phyloP scores from a whole-genome alignment of 2,888 invertebrate genomes.

The Kryphioiulus occultus region DNA sequence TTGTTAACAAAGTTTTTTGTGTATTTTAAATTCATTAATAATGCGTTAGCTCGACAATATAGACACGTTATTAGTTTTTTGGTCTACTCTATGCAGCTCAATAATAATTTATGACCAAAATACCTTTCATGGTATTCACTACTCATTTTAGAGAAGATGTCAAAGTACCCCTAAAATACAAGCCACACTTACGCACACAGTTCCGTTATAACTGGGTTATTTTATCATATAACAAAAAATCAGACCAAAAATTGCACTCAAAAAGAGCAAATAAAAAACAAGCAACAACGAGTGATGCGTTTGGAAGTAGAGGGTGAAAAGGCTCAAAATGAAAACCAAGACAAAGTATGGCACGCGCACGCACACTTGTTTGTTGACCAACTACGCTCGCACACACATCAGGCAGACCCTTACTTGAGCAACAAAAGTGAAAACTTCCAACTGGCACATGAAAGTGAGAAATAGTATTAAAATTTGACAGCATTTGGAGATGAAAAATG shows the following conservation, averaged over 20 bases:
- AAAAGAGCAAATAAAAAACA: constrained; percentile 35
- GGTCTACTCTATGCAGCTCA: too few species aligned
- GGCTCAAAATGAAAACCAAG: neutral
- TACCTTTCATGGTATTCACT: neutral
- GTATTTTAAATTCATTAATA: neutral
- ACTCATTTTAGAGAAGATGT: too few species aligned
- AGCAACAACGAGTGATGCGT: constrained; percentile 28
- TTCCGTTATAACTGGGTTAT: constrained; percentile 9
- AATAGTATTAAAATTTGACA: constrained; percentile 31
- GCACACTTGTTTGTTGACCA: neutral
- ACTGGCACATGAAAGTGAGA: constrained; percentile 20
- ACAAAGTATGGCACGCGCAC: constrained; percentile 14
- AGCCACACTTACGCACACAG: neutral
- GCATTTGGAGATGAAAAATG: neutral
- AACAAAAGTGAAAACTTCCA: constrained; percentile 6
- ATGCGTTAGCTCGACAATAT: too few species aligned
- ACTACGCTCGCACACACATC: neutral
- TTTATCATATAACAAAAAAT: constrained; percentile 33
- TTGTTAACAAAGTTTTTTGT: neutral
- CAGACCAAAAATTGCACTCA: constrained; percentile 35
- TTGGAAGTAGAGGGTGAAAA: constrained; percentile 35
- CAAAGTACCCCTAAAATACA: neutral
- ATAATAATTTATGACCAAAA: neutral
- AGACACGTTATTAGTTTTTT: too few species aligned
- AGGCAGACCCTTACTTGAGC: constrained; percentile 20